Conservation (phyloP, 2,888 invertebrate species). For the Arge pagana region DNA sequence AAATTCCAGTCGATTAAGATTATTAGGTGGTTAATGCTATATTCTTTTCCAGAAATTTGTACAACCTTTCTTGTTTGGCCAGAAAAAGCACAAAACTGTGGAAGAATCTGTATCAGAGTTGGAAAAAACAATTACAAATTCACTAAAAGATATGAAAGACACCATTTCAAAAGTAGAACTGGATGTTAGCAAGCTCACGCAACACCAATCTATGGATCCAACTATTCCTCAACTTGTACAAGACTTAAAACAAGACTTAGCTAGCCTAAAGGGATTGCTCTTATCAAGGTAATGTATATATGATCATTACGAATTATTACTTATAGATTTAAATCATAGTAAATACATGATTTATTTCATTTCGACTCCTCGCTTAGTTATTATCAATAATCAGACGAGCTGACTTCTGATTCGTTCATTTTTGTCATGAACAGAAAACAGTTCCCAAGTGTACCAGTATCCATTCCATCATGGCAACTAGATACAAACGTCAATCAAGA, state of each 20-base stretch:
- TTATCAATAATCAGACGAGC: conserved; percentile 9
- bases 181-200: conserved; percentile 63
- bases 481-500: conserved; percentile 57
- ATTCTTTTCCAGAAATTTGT: conserved; percentile 64
- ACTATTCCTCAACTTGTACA: conserved; percentile 51
- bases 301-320: conserved; percentile 18
- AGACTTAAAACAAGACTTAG: conserved; percentile 53
- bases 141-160: conserved; percentile 66
- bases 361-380: not conserved
- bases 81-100: conserved; percentile 67
- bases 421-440: conserved; percentile 67
- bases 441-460: conserved; percentile 71
- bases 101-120: conserved; percentile 71
- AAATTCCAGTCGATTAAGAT: not conserved
- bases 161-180: conserved; percentile 69
- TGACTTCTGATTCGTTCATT: conserved; percentile 29
- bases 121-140: conserved; percentile 67
- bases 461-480: conserved; percentile 83
- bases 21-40: too few species aligned
- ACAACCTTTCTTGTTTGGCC: conserved; percentile 71
- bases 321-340: not conserved
- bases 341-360: conserved; percentile 14
- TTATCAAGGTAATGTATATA: conserved; percentile 49
- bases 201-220: conserved; percentile 46
- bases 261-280: conserved; percentile 53